These are phyloP conservation scores for Rallus limicola DNA, from an alignment of 2,113 vertebrate species.

Conservation along the genomic window DNA sequence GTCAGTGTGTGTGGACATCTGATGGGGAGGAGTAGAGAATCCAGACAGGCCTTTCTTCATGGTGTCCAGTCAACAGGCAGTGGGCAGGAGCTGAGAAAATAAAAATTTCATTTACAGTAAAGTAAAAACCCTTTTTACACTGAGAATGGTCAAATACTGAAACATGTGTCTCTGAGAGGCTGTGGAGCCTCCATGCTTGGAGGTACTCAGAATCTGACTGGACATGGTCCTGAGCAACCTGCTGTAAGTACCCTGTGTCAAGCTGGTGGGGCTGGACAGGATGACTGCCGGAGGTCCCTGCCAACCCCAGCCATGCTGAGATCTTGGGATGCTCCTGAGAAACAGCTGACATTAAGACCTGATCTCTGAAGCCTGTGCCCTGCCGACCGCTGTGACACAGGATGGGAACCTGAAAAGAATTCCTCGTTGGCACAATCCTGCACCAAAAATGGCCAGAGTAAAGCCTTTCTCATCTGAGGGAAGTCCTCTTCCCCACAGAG, in stretches of 20 bases:
- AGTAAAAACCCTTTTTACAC: rapidly evolving
- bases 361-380: not conserved
- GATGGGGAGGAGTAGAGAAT: not conserved
- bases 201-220: not conserved
- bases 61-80: not conserved
- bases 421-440: rapidly evolving
- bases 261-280: not conserved
- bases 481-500: not conserved
- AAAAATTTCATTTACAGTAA: not conserved
- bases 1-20: not conserved
- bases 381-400: not conserved
- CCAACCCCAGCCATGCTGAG: rapidly evolving
- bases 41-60: not conserved
- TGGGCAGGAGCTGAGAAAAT: not conserved
- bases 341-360: not conserved
- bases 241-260: not conserved
- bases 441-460: not conserved
- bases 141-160: not conserved
- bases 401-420: not conserved
- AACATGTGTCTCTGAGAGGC: not conserved
- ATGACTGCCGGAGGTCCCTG: not conserved
- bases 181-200: not conserved
- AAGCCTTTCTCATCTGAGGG: not conserved
- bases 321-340: not conserved
- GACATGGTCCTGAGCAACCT: not conserved